These are phyloP conservation scores for Menura novaehollandiae DNA, from an alignment of 2,113 vertebrate species.

Conservation along the genomic window DNA sequence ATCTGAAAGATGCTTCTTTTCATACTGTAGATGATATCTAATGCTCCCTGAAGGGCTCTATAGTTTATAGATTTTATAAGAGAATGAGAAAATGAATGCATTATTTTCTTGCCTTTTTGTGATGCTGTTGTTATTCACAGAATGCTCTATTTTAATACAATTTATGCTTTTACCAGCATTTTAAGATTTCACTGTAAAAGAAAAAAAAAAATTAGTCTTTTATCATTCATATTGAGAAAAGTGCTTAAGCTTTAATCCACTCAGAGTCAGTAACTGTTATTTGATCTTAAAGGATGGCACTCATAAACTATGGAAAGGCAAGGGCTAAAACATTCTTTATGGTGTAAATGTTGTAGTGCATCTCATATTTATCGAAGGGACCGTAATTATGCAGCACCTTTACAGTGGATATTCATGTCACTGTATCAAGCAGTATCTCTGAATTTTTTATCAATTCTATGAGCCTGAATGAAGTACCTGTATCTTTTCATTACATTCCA, in stretches of 20 bases:
- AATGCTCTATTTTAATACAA: constrained; percentile 37
- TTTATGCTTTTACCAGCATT: constrained; percentile 29
- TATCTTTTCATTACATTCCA: not conserved
- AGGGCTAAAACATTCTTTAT: constrained; percentile 12
- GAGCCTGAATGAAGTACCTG: not conserved
- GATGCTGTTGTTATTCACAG: not conserved
- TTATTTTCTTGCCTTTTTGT: constrained; percentile 20
- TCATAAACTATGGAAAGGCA: constrained; percentile 23
- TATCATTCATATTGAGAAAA: constrained; percentile 1
- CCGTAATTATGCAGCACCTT: not conserved
- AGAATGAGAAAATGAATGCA: constrained; percentile 10
- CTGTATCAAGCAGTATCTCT: not conserved
- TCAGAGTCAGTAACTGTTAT: not conserved
- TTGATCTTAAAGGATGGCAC: constrained; percentile 22
- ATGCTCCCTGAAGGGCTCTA: not conserved
- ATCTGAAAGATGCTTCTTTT: not conserved
- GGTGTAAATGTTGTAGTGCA: constrained; percentile 15
- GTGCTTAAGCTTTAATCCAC: not conserved
- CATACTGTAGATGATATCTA: not conserved
- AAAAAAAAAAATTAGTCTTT: not conserved
- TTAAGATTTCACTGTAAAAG: constrained; percentile 3
- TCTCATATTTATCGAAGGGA: not conserved
- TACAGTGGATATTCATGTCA: not conserved
- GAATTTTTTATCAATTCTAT: constrained; percentile 9
- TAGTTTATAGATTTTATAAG: constrained; percentile 15